Evolutionary conservation across 2,797 vertebrate species (phyloP).

Genomic region (Parotocinclus haroldoi): DNA sequence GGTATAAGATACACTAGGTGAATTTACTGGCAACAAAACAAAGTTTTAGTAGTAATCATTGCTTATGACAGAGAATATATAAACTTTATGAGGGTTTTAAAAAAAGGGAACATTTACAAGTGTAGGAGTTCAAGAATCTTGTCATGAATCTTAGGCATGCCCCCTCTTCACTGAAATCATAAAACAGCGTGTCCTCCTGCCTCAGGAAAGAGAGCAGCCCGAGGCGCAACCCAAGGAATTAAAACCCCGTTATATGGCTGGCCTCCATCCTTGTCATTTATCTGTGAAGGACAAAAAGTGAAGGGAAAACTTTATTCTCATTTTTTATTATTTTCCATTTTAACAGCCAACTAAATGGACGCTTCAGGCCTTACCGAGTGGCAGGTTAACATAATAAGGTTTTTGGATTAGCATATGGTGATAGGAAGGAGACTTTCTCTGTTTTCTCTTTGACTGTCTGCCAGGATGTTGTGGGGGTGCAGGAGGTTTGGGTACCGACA

Average conservation of each 20-base stretch:
- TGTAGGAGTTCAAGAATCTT: not conserved
- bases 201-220: conserved; percentile 45
- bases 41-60: no score
- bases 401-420: conserved; percentile 44
- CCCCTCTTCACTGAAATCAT: conserved; percentile 65
- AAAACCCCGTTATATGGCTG: conserved; percentile 66
- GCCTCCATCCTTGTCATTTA: conserved; percentile 57
- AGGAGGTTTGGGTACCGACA: conserved; percentile 36
- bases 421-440: conserved; percentile 33
- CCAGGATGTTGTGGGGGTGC: conserved; percentile 29
- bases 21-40: no score
- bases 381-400: conserved; percentile 24
- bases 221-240: conserved; percentile 66
- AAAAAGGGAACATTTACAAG: not conserved
- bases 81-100: conserved; percentile 1
- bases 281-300: conserved; percentile 56
- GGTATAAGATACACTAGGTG: no score
- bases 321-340: conserved; percentile 6
- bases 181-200: conserved; percentile 59
- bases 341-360: conserved; percentile 29
- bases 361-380: no score
- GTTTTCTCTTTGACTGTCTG: conserved; percentile 38
- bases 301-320: no score
- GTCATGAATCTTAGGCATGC: conserved; percentile 73
- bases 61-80: not conserved